phyloP scores from a whole-genome alignment of 2,888 invertebrate genomes.

The Anodontia alba region DNA sequence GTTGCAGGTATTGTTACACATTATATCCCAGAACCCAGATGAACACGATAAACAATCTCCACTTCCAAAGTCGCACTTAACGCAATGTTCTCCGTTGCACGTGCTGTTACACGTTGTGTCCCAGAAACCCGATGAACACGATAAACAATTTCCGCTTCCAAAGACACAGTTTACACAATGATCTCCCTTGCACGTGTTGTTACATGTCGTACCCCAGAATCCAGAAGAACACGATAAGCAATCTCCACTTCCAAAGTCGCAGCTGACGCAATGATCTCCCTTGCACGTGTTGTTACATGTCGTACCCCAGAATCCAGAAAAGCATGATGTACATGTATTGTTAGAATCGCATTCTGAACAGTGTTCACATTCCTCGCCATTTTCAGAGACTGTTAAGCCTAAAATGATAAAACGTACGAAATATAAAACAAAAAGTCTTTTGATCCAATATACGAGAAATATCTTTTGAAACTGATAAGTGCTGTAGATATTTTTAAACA shows the following conservation, averaged over 20 bases:
- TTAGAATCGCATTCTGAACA: conserved; percentile 31
- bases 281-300: conserved; percentile 38
- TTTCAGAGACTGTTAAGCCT: no score
- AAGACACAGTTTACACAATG: background rate
- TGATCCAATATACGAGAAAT: no score
- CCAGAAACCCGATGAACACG: background rate
- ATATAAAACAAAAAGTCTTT: no score
- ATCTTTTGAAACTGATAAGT: no score
- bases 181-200: conserved; percentile 8
- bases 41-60: conserved; percentile 17
- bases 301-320: conserved; percentile 41
- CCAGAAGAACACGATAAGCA: conserved; percentile 27
- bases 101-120: background rate
- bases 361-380: background rate
- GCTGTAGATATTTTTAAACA: no score
- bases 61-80: background rate
- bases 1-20: background rate
- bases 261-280: conserved; percentile 10
- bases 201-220: conserved; percentile 27
- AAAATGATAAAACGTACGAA: no score
- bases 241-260: conserved; percentile 5
- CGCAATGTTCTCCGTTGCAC: background rate
- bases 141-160: background rate
- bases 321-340: conserved; percentile 37
- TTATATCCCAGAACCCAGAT: background rate